These are phyloP conservation scores for Lacanobia wlatinum DNA, from an alignment of 2,888 invertebrate genomes.

Conservation along the genomic window DNA sequence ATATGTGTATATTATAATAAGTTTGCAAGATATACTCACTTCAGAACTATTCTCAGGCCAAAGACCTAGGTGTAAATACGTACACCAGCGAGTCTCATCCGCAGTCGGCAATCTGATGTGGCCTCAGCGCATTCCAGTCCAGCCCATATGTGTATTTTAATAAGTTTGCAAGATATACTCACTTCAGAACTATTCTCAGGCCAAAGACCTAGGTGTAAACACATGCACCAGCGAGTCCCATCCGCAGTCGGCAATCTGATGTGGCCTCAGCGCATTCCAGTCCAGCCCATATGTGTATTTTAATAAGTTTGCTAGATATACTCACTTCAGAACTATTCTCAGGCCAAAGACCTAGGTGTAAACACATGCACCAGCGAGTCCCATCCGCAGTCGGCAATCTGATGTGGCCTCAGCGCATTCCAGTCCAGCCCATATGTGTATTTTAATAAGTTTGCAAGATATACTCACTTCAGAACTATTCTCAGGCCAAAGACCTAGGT, in stretches of 20 bases:
- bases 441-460: background rate
- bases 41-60: constrained; percentile 55
- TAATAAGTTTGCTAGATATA: background rate
- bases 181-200: constrained; percentile 58
- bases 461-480: constrained; percentile 41
- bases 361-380: constrained; percentile 95
- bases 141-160: background rate
- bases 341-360: constrained; percentile 89
- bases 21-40: constrained; percentile 30
- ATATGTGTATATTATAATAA: constrained; percentile 93
- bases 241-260: background rate
- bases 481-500: constrained; percentile 48
- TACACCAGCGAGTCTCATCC: constrained; percentile 87
- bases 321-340: constrained; percentile 60
- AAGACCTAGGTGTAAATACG: constrained; percentile 85
- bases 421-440: constrained; percentile 91
- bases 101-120: background rate
- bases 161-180: constrained; percentile 19
- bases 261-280: background rate
- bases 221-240: constrained; percentile 91
- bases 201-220: constrained; percentile 75
- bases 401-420: constrained; percentile 93
- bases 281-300: background rate
- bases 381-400: constrained; percentile 96
- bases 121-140: background rate